Evolutionary conservation across 2,113 vertebrate species (phyloP), one percentile per base, ranked within the genome.

Genomic region (Halichoeres trimaculatus): DNA sequence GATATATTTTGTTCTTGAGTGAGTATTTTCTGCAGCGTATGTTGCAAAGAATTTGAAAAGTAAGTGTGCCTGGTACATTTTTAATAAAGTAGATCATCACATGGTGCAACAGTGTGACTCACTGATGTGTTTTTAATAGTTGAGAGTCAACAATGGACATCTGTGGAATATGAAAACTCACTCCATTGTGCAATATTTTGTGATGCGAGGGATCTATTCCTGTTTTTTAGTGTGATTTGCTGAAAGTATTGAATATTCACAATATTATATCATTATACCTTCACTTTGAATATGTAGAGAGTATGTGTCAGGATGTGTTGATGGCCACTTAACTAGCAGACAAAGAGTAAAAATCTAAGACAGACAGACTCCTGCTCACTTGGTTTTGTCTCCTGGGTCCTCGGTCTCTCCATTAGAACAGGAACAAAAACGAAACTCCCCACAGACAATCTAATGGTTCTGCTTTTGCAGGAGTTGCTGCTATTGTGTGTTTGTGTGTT

Each of bases 381-480:
- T 72, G 45, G 34, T 73, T 16, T 19, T 65, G 58, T 83, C 76
- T 73, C 62, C 48, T 74, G 73, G 50, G 74, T 75, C 70, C 78
- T 58, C 80, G 76, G 59, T 74, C 58, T 83, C 61, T 71, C 85
- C 88, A 90, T 88, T 87, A 91, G 78, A 60, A 77, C 30, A 30
- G 30, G 30, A 83, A 57, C 79, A 61, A 80, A 57, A 56, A 50
- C 41, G 4, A 76, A 76, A 70, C 71, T 85, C 84, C 75, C 91
- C 56, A 59, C 20, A 86, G 84, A 85, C 61, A 22, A 53, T 69
- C 81, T 91, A 90, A 90, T 89, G 84, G 77, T 65, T 84, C 40
- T 65, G 74, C 83, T 63, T 61, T 84, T 58, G 71, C 22, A 78
- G 66, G 47, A 75, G 2, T 13, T n/a, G 41, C 61, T 13, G 61